Percentiles rank a stretch among this genome's conserved stretches.
These are phyloP conservation scores for Beaufortia kweichowensis DNA, from an alignment of 2,113 vertebrate genomes.

Conservation along the genomic window DNA sequence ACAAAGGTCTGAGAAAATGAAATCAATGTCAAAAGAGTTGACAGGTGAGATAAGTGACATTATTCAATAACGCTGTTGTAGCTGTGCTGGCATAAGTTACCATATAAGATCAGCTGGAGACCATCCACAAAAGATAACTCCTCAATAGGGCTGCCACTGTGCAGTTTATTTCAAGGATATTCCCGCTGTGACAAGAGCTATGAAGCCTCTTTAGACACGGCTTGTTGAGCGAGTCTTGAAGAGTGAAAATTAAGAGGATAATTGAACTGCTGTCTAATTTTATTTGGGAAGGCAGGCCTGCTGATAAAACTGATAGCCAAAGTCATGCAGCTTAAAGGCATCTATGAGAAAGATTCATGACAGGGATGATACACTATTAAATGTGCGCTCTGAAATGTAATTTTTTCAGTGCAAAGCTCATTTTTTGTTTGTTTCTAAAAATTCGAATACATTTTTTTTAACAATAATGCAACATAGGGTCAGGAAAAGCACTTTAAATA, in stretches of 20 bases:
- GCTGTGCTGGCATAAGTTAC: neutral
- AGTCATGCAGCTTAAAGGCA: neutral
- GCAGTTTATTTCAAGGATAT: neutral
- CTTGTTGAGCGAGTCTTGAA: neutral
- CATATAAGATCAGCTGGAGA: neutral
- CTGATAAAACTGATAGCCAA: neutral
- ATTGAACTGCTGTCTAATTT: neutral
- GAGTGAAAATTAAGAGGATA: constrained; percentile 4
- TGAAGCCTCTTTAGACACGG: neutral
- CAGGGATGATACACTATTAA: no score
- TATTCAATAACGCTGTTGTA: neutral
- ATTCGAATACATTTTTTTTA: no score
- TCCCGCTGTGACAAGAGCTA: neutral
- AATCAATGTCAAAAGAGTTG: neutral
- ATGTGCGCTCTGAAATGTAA: no score
- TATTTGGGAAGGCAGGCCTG: neutral
- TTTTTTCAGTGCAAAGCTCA: no score
- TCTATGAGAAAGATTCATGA: no score
- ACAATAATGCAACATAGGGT: no score
- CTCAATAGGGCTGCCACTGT: neutral
- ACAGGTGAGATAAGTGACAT: neutral
- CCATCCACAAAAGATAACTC: neutral
- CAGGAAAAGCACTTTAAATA: no score
- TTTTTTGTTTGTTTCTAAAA: no score
- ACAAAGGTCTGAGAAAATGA: neutral